Evolutionary conservation across 2,888 invertebrate genomes (phyloP).

Genomic region (Spilosoma lubricipeda): DNA sequence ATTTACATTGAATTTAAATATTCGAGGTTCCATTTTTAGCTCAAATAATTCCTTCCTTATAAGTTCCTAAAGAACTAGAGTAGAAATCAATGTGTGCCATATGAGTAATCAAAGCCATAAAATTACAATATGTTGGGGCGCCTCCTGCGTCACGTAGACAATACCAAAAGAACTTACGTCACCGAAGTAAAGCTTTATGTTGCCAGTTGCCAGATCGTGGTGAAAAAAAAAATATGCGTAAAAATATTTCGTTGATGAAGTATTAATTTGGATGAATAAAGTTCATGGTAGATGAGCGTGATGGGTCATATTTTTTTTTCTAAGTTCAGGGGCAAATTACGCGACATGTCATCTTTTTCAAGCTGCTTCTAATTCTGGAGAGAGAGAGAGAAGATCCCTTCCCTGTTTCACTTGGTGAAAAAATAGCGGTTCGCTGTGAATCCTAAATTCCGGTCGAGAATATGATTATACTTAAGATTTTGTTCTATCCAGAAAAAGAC

Average conservation of each 20-base stretch:
- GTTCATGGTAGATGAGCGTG: too few relatives aligned
- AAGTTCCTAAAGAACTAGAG: not conserved
- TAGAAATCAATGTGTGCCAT: not conserved
- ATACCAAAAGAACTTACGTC: not conserved
- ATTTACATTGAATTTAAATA: not conserved
- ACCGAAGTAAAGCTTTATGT: not conserved
- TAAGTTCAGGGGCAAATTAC: too few relatives aligned
- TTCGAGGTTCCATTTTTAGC: not conserved
- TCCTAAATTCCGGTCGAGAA: not conserved
- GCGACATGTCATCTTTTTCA: too few relatives aligned
- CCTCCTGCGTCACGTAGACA: not conserved
- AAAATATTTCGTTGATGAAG: too few relatives aligned
- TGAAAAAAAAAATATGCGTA: not conserved
- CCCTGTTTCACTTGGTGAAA: too few relatives aligned
- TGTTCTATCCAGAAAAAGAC: not conserved
- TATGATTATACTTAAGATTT: not conserved
- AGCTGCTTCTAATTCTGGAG: too few relatives aligned
- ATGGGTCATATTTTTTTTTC: too few relatives aligned
- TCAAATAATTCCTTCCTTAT: not conserved
- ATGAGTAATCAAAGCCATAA: slow-evolving; percentile 4
- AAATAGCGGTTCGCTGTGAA: not conserved
- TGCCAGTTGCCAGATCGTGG: too few relatives aligned
- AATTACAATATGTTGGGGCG: not conserved
- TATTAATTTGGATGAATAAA: too few relatives aligned
- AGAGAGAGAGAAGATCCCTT: too few relatives aligned